Evolutionary conservation across 1,140 invertebrate species (phyloP).

Genomic region (Zaprionus gabonicus): DNA sequence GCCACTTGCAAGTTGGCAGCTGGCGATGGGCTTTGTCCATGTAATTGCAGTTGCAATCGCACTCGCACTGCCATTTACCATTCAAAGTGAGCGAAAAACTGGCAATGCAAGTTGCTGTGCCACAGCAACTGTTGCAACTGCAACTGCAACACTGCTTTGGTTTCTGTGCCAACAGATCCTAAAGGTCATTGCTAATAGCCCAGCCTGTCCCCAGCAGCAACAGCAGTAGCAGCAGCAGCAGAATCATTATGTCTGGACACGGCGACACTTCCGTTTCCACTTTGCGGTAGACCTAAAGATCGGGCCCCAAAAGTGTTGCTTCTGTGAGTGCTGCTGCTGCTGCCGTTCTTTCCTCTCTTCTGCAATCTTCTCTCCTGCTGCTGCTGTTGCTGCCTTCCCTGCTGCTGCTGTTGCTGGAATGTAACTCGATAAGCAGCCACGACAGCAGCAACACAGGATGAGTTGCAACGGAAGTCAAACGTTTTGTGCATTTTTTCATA

Average conservation of each 20-base stretch:
- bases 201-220: slow-evolving; percentile 38
- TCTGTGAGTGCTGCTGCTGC: not conserved
- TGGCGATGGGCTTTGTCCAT: slow-evolving; percentile 45
- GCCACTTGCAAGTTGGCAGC: slow-evolving; percentile 42
- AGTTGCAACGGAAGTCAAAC: slow-evolving; percentile 64
- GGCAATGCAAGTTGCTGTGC: slow-evolving; percentile 41
- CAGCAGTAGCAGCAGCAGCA: not conserved
- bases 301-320: slow-evolving; percentile 41
- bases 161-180: slow-evolving; percentile 71
- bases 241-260: slow-evolving; percentile 45
- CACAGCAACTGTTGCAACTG: slow-evolving; percentile 7
- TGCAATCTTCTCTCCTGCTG: not conserved
- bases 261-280: slow-evolving; percentile 82
- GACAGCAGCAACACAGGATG: slow-evolving; percentile 53
- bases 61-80: slow-evolving; percentile 57
- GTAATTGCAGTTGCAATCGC: slow-evolving; percentile 60
- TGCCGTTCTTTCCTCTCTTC: not conserved
- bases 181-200: slow-evolving; percentile 70
- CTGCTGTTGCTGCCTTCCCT: slow-evolving; percentile 1
- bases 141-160: slow-evolving; percentile 56
- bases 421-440: slow-evolving; percentile 36
- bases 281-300: slow-evolving; percentile 70
- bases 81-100: slow-evolving; percentile 55
- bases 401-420: slow-evolving; percentile 17
- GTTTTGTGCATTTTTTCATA: slow-evolving; percentile 48